Evolutionary conservation across 2,888 invertebrate species (phyloP).

Genomic region (Nesidiocoris tenuis): DNA sequence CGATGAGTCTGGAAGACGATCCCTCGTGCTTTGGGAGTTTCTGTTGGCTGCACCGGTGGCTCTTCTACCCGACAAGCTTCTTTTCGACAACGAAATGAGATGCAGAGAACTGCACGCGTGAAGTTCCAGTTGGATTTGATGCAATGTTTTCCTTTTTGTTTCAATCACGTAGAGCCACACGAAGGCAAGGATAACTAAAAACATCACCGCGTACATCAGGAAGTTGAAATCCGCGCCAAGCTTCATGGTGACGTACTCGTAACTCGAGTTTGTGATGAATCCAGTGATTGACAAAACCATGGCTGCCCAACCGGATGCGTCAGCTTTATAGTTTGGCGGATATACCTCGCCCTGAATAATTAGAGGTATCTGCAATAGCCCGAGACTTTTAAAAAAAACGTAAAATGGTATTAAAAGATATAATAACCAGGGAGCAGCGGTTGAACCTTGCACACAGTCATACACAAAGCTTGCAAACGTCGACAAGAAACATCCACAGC

Average conservation of each 20-base stretch:
- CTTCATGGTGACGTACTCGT: constrained; percentile 61
- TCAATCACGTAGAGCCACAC: constrained; percentile 64
- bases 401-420: no score
- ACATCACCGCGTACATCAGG: constrained; percentile 62
- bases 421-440: constrained; percentile 22
- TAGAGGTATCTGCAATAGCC: constrained; percentile 63
- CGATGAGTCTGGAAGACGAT: no score
- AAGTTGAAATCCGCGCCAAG: constrained; percentile 67
- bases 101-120: constrained; percentile 51
- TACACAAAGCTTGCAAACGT: constrained; percentile 43
- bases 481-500: constrained; percentile 36
- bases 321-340: constrained; percentile 64
- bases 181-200: constrained; percentile 56
- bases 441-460: constrained; percentile 6
- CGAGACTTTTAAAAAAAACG: constrained; percentile 60
- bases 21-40: no score
- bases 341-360: constrained; percentile 66
- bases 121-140: constrained; percentile 66
- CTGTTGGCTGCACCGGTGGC: no score
- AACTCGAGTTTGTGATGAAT: constrained; percentile 62
- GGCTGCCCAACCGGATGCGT: constrained; percentile 62
- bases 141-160: constrained; percentile 69
- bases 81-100: no score
- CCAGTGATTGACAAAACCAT: constrained; percentile 61
- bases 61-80: no score